Evolutionary conservation across 2,888 invertebrate genomes (phyloP).

Genomic region (Drosophila merina): DNA sequence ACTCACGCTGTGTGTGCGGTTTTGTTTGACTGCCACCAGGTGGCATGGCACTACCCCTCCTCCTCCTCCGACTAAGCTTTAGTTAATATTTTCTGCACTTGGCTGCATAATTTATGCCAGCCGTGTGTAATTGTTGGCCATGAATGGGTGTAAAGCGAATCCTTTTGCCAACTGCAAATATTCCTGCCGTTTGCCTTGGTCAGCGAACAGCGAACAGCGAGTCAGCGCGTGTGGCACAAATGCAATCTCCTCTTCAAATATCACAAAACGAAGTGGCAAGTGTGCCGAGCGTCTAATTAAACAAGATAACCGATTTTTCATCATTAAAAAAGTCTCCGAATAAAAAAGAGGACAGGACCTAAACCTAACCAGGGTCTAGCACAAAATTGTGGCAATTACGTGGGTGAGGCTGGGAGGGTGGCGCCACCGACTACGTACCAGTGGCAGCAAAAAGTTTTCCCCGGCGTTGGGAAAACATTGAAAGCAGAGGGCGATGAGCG

Average conservation of each 20-base stretch:
- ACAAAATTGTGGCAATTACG: constrained; percentile 77
- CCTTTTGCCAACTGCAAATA: constrained; percentile 18
- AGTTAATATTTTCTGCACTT: constrained; percentile 75
- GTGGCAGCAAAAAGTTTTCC: constrained; percentile 48
- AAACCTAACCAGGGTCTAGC: constrained; percentile 22
- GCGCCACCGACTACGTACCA: background rate
- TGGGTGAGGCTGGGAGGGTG: constrained; percentile 40
- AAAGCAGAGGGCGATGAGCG: constrained; percentile 37
- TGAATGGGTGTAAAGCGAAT: constrained; percentile 37
- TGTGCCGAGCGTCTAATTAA: constrained; percentile 44
- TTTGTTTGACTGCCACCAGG: constrained; percentile 73
- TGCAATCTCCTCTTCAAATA: constrained; percentile 29
- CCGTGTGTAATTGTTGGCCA: constrained; percentile 52
- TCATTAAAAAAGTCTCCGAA: constrained; percentile 35
- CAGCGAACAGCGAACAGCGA: constrained; percentile 24
- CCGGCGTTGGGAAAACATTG: constrained; percentile 31
- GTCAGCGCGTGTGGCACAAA: constrained; percentile 18
- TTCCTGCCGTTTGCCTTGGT: constrained; percentile 23
- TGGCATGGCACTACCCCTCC: constrained; percentile 6
- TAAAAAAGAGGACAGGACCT: constrained; percentile 12
- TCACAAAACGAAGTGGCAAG: constrained; percentile 34
- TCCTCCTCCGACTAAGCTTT: constrained; percentile 18
- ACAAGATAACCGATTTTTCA: constrained; percentile 36
- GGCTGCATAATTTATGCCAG: constrained; percentile 77
- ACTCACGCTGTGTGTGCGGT: constrained; percentile 57